Evolutionary conservation across 2,113 vertebrate genomes (phyloP).

Genomic region (Gila orcuttii): DNA sequence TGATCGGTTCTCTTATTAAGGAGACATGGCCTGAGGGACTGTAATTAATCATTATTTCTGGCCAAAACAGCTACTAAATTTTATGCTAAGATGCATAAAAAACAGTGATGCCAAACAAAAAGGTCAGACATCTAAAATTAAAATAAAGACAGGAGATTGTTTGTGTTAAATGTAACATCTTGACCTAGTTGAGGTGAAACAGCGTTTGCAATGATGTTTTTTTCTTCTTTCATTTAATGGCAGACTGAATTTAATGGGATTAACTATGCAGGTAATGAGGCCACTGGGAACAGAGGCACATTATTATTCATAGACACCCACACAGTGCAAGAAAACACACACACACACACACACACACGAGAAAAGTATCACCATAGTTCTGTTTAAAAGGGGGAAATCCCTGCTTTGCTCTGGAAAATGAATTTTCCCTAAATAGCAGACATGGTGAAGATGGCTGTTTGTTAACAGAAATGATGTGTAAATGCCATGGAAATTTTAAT

Average conservation of each 20-base stretch:
- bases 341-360: background rate
- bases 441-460: background rate
- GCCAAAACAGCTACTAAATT: background rate
- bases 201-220: slow-evolving; percentile 25
- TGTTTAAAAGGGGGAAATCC: slow-evolving; percentile 8
- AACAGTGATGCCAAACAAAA: background rate
- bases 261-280: slow-evolving; percentile 46
- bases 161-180: slow-evolving; percentile 32
- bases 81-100: background rate
- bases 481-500: background rate
- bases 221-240: slow-evolving; percentile 51
- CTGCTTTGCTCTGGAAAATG: background rate
- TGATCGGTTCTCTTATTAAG: slow-evolving; percentile 30
- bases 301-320: slow-evolving; percentile 35
- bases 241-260: slow-evolving; percentile 56
- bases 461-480: background rate
- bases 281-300: slow-evolving; percentile 21
- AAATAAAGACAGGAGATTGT: background rate
- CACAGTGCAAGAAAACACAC: slow-evolving; percentile 4
- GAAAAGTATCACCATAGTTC: background rate
- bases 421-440: background rate
- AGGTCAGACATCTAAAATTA: background rate
- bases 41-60: slow-evolving; percentile 17
- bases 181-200: slow-evolving; percentile 41
- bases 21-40: background rate